Conservation (phyloP, 2,113 vertebrate genomes). For the Etheostoma spectabile region DNA sequence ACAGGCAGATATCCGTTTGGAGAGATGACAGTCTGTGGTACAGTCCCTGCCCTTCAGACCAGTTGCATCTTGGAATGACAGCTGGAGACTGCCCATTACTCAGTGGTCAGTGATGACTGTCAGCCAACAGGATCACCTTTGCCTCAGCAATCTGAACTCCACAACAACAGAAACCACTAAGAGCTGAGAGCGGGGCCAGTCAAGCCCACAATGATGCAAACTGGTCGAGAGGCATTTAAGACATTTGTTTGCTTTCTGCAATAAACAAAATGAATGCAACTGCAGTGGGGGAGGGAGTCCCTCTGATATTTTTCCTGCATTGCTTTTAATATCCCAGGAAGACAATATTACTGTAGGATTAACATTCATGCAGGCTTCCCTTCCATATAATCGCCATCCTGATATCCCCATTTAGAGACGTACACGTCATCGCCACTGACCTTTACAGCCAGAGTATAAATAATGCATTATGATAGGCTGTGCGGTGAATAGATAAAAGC, state of each 20-base stretch:
- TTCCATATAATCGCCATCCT: slow-evolving; percentile 55
- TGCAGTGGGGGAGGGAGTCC: neutral
- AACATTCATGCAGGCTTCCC: slow-evolving; percentile 23
- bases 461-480: slow-evolving; percentile 18
- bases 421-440: slow-evolving; percentile 48
- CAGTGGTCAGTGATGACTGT: slow-evolving; percentile 20
- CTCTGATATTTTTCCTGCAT: neutral
- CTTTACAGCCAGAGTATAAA: slow-evolving; percentile 52
- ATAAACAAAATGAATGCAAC: neutral
- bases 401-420: slow-evolving; percentile 41
- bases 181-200: neutral
- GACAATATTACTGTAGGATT: slow-evolving; percentile 15
- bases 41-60: neutral
- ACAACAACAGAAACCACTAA: slow-evolving; percentile 26
- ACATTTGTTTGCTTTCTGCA: neutral
- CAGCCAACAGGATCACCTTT: slow-evolving; percentile 41
- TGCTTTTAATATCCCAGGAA: slow-evolving; percentile 24
- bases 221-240: slow-evolving; percentile 1
- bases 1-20: neutral
- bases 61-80: neutral
- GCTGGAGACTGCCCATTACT: slow-evolving; percentile 32
- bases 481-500: slow-evolving; percentile 46
- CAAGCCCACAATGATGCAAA: slow-evolving; percentile 13
- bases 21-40: neutral
- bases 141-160: neutral